Evolutionary conservation across 37 sponge, comb jelly and placozoan species (phyloP).

Genomic region (Hormiphora californensis): DNA sequence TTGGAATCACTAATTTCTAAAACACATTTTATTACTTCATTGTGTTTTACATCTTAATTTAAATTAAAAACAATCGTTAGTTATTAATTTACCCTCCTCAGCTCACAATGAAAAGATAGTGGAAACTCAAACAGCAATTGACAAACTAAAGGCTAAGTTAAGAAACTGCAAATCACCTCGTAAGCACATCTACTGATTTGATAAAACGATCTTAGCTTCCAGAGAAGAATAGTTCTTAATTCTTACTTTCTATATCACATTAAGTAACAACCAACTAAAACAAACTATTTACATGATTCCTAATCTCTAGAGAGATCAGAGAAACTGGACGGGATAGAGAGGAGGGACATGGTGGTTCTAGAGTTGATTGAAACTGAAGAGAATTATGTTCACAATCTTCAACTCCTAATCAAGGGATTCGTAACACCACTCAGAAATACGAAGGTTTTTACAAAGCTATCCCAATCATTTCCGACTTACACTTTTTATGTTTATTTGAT

Average conservation of each 20-base stretch:
- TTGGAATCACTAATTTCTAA: too few species aligned
- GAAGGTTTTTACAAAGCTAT: too few species aligned
- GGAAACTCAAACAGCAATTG: neutral
- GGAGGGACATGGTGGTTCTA: slow-evolving; percentile 7
- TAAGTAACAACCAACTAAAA: neutral
- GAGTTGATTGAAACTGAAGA: slow-evolving; percentile 40
- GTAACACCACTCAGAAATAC: neutral
- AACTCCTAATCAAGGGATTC: slow-evolving; percentile 20
- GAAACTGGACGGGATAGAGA: slow-evolving; percentile 27
- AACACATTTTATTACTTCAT: too few species aligned
- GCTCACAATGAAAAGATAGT: slow-evolving; percentile 51
- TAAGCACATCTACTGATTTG: neutral
- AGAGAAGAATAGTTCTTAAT: neutral
- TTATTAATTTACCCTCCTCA: neutral
- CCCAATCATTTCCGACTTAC: too few species aligned
- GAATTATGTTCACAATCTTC: neutral
- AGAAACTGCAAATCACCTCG: slow-evolving; percentile 12
- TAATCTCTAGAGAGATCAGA: neutral
- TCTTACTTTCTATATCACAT: too few species aligned
- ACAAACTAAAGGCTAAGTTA: neutral
- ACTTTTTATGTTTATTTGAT: too few species aligned
- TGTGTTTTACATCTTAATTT: too few species aligned
- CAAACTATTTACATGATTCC: neutral
- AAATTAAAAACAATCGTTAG: too few species aligned
- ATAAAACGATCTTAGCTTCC: neutral